Conservation (phyloP, 2,113 vertebrate species). For the Phrynosoma platyrhinos region DNA sequence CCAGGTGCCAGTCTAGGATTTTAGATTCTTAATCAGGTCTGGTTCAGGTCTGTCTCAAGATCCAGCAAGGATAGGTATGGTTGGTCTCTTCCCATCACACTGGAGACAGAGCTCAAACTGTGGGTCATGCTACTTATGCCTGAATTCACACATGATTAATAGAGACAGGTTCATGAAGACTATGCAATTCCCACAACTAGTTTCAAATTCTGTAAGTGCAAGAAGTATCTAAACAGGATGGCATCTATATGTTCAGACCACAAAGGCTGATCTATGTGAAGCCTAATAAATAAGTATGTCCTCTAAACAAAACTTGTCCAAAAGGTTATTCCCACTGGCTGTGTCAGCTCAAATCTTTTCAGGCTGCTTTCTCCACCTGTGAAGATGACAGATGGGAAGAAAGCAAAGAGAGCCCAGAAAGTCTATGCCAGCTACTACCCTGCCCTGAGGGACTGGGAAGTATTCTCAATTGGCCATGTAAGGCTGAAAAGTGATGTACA, state of each 20-base stretch:
- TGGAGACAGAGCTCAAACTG: not conserved
- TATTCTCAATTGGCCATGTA: conserved; percentile 94
- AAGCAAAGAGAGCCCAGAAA: conserved; percentile 77
- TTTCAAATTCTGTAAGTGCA: not conserved
- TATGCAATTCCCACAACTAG: not conserved
- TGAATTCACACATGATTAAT: not conserved
- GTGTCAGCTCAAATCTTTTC: not conserved
- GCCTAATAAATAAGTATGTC: not conserved
- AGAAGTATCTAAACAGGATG: not conserved
- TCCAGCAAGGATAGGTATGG: too few species aligned
- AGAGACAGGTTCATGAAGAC: not conserved
- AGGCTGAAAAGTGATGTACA: conserved; percentile 91
- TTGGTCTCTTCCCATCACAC: not conserved
- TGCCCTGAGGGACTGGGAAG: conserved; percentile 88
- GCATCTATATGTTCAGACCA: not conserved
- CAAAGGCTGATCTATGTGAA: not conserved
- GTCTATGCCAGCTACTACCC: conserved; percentile 93
- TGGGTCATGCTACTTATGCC: not conserved
- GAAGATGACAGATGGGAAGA: conserved; percentile 88
- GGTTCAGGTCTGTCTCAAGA: not conserved
- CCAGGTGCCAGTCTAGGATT: not conserved
- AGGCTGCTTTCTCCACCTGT: too few species aligned
- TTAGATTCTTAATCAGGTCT: not conserved
- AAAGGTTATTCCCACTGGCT: not conserved
- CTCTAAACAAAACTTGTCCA: not conserved